Conservation (phyloP, 2,888 invertebrate species). For the Slavum lentiscoides region DNA sequence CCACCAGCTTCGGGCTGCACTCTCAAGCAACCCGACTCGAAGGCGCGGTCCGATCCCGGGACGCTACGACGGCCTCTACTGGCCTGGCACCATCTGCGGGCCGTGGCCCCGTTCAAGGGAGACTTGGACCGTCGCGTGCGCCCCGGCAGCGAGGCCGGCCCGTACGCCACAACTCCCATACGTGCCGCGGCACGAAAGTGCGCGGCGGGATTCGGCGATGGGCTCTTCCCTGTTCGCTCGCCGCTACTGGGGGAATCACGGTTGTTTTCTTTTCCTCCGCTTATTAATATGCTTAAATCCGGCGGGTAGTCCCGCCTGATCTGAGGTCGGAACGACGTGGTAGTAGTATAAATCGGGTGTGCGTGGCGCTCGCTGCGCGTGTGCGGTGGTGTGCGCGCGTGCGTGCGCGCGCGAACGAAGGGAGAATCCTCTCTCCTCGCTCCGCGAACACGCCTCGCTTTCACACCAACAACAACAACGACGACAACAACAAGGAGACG, state of each 20-base stretch:
- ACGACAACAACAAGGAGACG: no score
- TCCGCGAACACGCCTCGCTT: no score
- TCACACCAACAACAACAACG: no score
- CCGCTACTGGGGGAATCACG: conserved; percentile 69
- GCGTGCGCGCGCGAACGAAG: no score
- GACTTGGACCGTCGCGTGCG: conserved; percentile 55
- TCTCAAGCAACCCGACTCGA: conserved; percentile 62
- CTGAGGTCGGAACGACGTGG: conserved; percentile 56
- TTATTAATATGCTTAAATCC: conserved; percentile 68
- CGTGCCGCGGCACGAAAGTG: neutral
- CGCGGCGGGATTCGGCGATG: no score
- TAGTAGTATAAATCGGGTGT: no score
- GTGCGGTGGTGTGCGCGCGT: no score
- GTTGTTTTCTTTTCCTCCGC: conserved; percentile 74
- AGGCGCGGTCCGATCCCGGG: conserved; percentile 57
- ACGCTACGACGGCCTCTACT: conserved; percentile 57
- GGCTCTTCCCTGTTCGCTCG: conserved; percentile 66
- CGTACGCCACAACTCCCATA: conserved; percentile 56
- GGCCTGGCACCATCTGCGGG: conserved; percentile 61
- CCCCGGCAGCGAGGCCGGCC: conserved; percentile 55
- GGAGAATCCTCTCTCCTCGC: no score
- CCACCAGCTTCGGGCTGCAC: no score
- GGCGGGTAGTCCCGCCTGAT: conserved; percentile 56
- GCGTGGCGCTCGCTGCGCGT: no score
- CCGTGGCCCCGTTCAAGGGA: conserved; percentile 60